These are phyloP conservation scores for Mus spicilegus DNA, from an alignment of 2,113 vertebrate genomes.

Conservation along the genomic window DNA sequence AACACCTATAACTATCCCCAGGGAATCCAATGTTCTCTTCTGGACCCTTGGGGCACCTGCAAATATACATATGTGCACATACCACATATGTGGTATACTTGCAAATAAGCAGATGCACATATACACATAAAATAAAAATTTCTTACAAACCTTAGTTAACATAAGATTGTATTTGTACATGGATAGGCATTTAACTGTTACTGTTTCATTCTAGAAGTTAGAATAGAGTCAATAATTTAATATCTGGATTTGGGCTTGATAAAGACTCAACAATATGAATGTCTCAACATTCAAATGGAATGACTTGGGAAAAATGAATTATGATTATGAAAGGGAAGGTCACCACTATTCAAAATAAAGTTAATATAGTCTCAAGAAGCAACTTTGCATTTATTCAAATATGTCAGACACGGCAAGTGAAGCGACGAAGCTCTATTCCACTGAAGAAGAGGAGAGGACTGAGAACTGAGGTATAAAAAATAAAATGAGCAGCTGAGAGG, in stretches of 20 bases:
- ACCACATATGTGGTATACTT: not conserved
- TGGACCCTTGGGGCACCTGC: not conserved
- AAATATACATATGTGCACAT: too few species aligned
- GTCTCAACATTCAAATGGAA: not conserved
- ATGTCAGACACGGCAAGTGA: not conserved
- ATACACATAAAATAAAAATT: not conserved
- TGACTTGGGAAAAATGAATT: slow-evolving; percentile 24
- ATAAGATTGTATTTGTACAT: not conserved
- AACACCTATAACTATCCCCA: not conserved
- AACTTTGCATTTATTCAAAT: slow-evolving; percentile 29
- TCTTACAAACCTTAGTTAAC: not conserved
- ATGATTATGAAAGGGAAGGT: slow-evolving; percentile 15
- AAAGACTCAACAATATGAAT: not conserved
- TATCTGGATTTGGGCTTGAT: slow-evolving; percentile 26
- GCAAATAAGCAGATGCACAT: not conserved
- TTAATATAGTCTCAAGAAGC: slow-evolving; percentile 25
- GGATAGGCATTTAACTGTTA: not conserved
- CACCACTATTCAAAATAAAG: slow-evolving; percentile 4
- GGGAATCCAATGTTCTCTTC: not conserved
- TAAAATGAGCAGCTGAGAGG: slow-evolving; percentile 54
- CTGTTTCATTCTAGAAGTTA: not conserved
- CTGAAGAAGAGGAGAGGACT: slow-evolving; percentile 47
- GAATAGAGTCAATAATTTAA: not conserved
- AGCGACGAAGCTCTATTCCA: not conserved
- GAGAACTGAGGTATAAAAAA: slow-evolving; percentile 57